Evolutionary conservation across 1,140 invertebrate genomes (phyloP), one percentile per base, ranked within the genome.

Genomic region (Magallana gigas): DNA sequence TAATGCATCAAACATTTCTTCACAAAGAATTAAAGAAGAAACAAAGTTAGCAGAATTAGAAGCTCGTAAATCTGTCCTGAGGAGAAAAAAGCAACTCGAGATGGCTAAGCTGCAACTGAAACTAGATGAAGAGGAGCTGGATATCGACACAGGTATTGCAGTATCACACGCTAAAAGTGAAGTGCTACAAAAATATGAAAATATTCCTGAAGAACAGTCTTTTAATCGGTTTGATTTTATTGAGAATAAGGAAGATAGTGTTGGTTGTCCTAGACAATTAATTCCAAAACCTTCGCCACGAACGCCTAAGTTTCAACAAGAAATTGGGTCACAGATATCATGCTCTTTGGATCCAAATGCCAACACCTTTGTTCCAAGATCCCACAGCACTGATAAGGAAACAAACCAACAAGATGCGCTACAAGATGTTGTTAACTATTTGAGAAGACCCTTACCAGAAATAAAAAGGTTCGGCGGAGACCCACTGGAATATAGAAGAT

Each of bases 381-480:
- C 57, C 6, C 57, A 7, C 16, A 14, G 12, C 57, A 57, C 16
- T 48, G 9, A 12, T 58, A 83, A n/a, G 7, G 82, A 83, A 58
- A 57, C 82, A 58, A 60, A 84, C 18, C 5, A 29, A 60, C 36
- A 23, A 18, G 18, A 76, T 71, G 80, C 60, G 8, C 56, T 85
- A 62, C 18, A 68, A 57, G 2, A 9, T 16, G 84, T 88, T 58
- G 87, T 88, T 8, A 82, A 58, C 16, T 76, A 76, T n/a, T 57
- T 85, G 8, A 57, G 87, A 81, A 88, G 84, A 85, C 87, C 87
- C 1, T 12, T 88, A 48, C n/a, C 87, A 12, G 87, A 88, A 9
- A 85, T 88, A n/a, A 58, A 56, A n/a, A 85, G 81, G n/a, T 89
- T 89, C 29, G 48, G 71, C 59, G 86, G 88, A 60, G 60, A 90